Evolutionary conservation across 2,797 vertebrate species (phyloP), one percentile per base, ranked within the genome.

Genomic region (Streptopelia turtur): DNA sequence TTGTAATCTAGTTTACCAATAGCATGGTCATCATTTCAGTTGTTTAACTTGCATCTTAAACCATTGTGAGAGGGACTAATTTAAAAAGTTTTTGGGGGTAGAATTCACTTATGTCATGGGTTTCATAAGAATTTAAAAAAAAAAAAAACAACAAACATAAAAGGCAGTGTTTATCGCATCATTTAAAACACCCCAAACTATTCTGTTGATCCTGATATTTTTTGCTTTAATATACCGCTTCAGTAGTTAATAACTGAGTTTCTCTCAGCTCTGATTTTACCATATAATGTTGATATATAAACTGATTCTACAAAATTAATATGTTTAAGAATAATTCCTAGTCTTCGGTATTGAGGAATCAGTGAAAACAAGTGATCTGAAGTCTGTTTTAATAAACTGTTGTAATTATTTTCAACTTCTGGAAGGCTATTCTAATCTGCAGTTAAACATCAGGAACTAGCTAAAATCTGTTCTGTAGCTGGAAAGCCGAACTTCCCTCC

Each of bases 101-200:
- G 4, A 33, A 71, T 63, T 90, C 2, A 75, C 5, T 66, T n/a
- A 12, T 24, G 9, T 30, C 9, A n/a, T 0, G 0, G 0, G 13
- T 47, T 81, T 68, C 16, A 9, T 14, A 87, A 72, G 25, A 84
- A 75, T 57, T 78, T 13, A 11, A 41, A 80, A 49, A 63, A 37
- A 37, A 37, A 37, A 37, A 37, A 37, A 37, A 37, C 37, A 37
- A 37, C 37, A 37, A 81, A 15, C 1, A 3, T 35, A 70, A 35
- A 13, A 61, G 16, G 8, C 9, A 47, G 14, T 47, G 5, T 81
- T 83, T 75, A 63, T 39, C 16, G 52, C 4, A 41, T 64, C 2
- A 70, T 52, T 82, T 59, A 25, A 79, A 69, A 30, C 2, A 39
- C 9, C 10, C n/a, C 16, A 30, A 83, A 30, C 6, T 76, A n/a